Percentiles rank a stretch among this genome's conserved stretches.
These are phyloP conservation scores for Cheilosia scutellata DNA, from an alignment of 2,888 invertebrate species.

Conservation along the genomic window DNA sequence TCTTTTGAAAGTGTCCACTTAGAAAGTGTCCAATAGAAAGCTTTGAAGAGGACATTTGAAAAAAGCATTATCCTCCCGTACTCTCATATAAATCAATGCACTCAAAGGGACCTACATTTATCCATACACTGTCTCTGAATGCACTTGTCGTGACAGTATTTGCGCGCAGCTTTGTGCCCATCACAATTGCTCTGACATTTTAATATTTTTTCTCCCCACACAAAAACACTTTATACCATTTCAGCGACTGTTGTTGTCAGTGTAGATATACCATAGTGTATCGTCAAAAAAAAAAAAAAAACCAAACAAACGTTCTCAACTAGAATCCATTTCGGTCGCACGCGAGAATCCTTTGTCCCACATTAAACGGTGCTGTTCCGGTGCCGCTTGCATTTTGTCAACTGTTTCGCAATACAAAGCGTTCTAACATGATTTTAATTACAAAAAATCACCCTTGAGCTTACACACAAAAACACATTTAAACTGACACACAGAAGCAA, in stretches of 20 bases:
- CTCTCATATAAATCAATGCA: constrained; percentile 3
- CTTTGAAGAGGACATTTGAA: not conserved
- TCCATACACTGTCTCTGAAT: constrained; percentile 28
- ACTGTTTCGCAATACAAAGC: constrained; percentile 71
- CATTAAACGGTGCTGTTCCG: constrained; percentile 73
- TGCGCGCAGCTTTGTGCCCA: constrained; percentile 56
- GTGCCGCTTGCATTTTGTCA: constrained; percentile 75
- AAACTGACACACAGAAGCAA: constrained; percentile 67
- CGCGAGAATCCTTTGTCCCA: constrained; percentile 71
- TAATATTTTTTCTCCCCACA: constrained; percentile 26
- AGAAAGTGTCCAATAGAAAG: not conserved
- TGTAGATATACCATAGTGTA: not conserved
- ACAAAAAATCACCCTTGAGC: constrained; percentile 76
- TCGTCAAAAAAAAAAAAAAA: constrained; percentile 10
- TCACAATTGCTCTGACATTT: constrained; percentile 62
- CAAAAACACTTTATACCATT: constrained; percentile 31
- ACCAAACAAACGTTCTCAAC: constrained; percentile 60
- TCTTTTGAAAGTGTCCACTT: not conserved
- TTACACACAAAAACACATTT: constrained; percentile 74
- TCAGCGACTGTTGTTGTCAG: constrained; percentile 33
- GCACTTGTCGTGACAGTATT: constrained; percentile 44
- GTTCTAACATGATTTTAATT: constrained; percentile 76
- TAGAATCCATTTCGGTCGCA: constrained; percentile 68
- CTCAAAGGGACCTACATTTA: constrained; percentile 59
- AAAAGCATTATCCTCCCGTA: not conserved